phyloP scores from a whole-genome alignment of 2,797 vertebrate genomes.

The Micrastur ruficollis region DNA sequence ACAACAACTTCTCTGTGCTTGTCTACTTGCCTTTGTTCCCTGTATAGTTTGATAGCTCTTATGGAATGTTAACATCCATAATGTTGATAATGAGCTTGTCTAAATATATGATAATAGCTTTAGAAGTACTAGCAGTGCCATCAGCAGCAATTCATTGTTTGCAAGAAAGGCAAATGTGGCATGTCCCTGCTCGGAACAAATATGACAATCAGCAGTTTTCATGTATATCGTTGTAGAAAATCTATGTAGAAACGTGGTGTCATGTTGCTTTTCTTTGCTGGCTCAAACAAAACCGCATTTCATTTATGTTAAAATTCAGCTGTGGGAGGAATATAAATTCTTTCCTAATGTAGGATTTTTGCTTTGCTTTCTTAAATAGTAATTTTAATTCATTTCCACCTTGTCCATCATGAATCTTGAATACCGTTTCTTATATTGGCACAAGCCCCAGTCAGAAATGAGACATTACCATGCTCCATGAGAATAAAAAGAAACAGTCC shows the following conservation, averaged over 20 bases:
- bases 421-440: not conserved
- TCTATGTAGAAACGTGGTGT: not conserved
- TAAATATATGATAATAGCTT: slow-evolving; percentile 39
- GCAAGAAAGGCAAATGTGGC: not conserved
- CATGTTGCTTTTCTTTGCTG: not conserved
- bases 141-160: slow-evolving; percentile 6
- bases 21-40: slow-evolving; percentile 23
- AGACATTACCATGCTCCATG: not conserved
- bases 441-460: not conserved
- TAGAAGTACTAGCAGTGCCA: not conserved
- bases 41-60: slow-evolving; percentile 8
- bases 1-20: not conserved
- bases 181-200: not conserved
- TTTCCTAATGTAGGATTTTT: not conserved
- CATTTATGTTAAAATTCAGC: not conserved
- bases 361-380: not conserved
- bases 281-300: not conserved
- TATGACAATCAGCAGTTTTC: slow-evolving; percentile 3
- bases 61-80: slow-evolving; percentile 11
- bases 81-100: slow-evolving; percentile 35
- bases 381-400: not conserved
- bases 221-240: not conserved
- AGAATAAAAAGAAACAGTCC: not conserved
- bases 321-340: not conserved
- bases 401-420: fast-evolving